Base-by-base conservation (phyloP, 2,797 vertebrate species). In the Chlorospingus flavigularis region DNA sequence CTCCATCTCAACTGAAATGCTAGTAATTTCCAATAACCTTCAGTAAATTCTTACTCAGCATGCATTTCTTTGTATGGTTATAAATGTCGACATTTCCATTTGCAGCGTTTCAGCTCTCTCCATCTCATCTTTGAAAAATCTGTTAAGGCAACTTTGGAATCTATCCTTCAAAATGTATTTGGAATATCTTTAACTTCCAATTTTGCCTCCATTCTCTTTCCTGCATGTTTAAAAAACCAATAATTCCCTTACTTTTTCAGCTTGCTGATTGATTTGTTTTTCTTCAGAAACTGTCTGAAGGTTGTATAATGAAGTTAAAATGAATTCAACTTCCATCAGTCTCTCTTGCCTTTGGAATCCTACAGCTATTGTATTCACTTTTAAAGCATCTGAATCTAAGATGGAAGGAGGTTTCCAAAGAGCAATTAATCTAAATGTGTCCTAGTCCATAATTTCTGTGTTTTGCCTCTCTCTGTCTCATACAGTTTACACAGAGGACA, bases 311-410 rank as follows among this genome's bases (percentile, higher is more conserved):
- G 71, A 93, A 87, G 43, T 48, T 85, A 60, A 80, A 42, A 82
- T 23, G 13, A 88, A 61, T 80, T 94, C 87, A 60, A 60, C 48
- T 82, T 94, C 45, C 40, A 78, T 90, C 71, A 83, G 77, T 81
- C 51, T 95, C 48, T 8, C 61, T 92, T 85, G 88, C 51, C 87
- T 91, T 95, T 93, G 73, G 65, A 95, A 86, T 50, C 43, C 40
- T 83, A 45, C 11, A 24, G 23, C 47, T 81, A 28, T 40, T 93
- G 11, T 57, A 80, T 61, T 95, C 42, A 86, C 88, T 86, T 71
- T 62, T 61, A 65, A 63, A 87, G 25, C 43, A 35, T 77, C 25
- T 70, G 67, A 79, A 85, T 88, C 48, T 86, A 53, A 87, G 42
- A 63, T 65, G 58, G 74, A 71, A 80, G 71, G 57, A 85, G 2